phyloP scores from a whole-genome alignment of 1,140 invertebrate species.

The Ceratina japonica region DNA sequence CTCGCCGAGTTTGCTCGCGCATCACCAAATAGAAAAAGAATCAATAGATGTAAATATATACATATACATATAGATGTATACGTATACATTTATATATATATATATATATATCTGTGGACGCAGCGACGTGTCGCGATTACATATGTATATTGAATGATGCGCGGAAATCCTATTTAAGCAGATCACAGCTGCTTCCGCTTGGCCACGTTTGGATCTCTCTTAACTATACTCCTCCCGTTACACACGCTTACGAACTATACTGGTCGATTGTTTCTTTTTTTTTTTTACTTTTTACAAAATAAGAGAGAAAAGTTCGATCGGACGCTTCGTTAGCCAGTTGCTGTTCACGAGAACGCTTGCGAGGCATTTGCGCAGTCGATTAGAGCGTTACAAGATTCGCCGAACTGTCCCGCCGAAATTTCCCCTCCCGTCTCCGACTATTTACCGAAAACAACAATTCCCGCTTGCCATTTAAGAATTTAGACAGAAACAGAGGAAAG shows the following conservation, averaged over 20 bases:
- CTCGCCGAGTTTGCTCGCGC: background rate
- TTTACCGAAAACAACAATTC: too few species aligned
- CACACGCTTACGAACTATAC: conserved; percentile 26
- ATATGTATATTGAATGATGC: conserved; percentile 32
- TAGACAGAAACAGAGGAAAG: too few species aligned
- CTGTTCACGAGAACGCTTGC: background rate
- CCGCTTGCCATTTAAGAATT: too few species aligned
- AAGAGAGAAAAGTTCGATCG: background rate
- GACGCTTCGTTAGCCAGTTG: background rate
- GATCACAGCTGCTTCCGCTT: conserved; percentile 42
- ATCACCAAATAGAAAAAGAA: conserved; percentile 11
- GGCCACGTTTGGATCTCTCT: conserved; percentile 28
- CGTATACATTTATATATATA: too few species aligned
- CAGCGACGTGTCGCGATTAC: conserved; percentile 28
- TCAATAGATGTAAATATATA: conserved; percentile 6
- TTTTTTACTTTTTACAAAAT: background rate
- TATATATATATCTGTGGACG: background rate
- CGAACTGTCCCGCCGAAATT: background rate
- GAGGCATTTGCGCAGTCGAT: too few species aligned
- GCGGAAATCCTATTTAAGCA: conserved; percentile 40
- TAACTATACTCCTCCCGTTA: background rate
- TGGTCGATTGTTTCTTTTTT: conserved; percentile 27
- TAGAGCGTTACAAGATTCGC: background rate
- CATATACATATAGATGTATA: too few species aligned
- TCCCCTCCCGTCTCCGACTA: background rate